Percentiles rank a stretch among this genome's conserved stretches.
Conservation (phyloP, 2,888 invertebrate genomes). For the Drosophila macrospina region DNA sequence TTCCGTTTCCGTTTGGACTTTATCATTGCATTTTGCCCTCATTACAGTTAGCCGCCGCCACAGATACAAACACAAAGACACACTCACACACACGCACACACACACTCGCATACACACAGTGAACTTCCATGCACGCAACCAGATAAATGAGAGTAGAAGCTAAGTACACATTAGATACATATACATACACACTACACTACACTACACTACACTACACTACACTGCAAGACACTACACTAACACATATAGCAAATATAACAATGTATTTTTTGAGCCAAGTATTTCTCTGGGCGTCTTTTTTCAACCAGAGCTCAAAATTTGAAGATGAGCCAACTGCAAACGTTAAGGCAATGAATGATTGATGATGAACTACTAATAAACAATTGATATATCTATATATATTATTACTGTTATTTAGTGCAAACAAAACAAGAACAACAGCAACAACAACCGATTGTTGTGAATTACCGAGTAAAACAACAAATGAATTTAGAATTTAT, state of each 20-base stretch:
- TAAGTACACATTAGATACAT: slow-evolving; percentile 15
- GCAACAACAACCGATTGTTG: slow-evolving; percentile 31
- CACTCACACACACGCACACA: slow-evolving; percentile 22
- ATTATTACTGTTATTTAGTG: slow-evolving; percentile 72
- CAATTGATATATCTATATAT: slow-evolving; percentile 25
- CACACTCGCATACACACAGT: slow-evolving; percentile 34
- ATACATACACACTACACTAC: slow-evolving; percentile 17
- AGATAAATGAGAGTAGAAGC: slow-evolving; percentile 17
- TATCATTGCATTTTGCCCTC: slow-evolving; percentile 45
- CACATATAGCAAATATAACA: slow-evolving; percentile 37
- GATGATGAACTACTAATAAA: slow-evolving; percentile 20
- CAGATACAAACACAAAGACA: slow-evolving; percentile 33
- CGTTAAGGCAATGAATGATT: slow-evolving; percentile 11
- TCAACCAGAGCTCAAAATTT: slow-evolving; percentile 40
- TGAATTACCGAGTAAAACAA: slow-evolving; percentile 1
- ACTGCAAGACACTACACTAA: slow-evolving; percentile 9
- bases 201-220: slow-evolving; percentile 5
- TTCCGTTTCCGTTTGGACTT: slow-evolving; percentile 29
- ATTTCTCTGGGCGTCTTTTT: slow-evolving; percentile 55
- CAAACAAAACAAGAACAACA: no score
- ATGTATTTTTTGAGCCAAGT: slow-evolving; percentile 75
- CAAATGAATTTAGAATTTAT: slow-evolving; percentile 73
- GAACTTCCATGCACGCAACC: slow-evolving; percentile 54
- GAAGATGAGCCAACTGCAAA: slow-evolving; percentile 19
- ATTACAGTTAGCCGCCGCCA: slow-evolving; percentile 49